Conservation (phyloP, 2,797 vertebrate species). For the Trematomus bernacchii region DNA sequence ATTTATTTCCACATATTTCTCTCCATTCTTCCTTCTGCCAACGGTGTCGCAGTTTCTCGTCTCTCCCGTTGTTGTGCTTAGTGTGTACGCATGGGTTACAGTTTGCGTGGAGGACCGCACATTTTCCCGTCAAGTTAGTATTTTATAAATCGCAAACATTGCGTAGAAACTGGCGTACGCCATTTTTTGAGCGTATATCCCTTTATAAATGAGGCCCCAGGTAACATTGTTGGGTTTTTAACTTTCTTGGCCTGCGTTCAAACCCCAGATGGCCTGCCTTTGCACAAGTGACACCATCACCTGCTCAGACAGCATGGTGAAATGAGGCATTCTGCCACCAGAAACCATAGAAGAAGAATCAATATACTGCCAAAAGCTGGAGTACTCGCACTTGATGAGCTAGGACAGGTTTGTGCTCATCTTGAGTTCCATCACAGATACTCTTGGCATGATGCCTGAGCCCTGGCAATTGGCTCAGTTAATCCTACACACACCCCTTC, state of each 20-base stretch:
- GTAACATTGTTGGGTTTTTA: conserved; percentile 13
- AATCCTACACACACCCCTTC: conserved; percentile 1
- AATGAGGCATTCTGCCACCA: conserved; percentile 13
- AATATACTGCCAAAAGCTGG: conserved; percentile 7
- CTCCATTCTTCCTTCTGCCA: no score
- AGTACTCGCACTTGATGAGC: conserved; percentile 32
- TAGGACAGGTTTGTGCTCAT: conserved; percentile 20
- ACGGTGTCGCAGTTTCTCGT: no score
- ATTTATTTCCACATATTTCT: no score
- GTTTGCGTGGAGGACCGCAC: no score
- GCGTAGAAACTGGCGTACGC: no score
- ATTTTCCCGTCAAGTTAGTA: no score
- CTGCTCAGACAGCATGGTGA: conserved; percentile 20
- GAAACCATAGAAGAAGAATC: conserved; percentile 17
- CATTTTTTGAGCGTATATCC: no score
- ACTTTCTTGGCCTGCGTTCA: conserved; percentile 32
- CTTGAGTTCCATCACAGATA: conserved; percentile 23
- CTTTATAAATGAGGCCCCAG: no score
- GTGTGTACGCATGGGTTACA: no score
- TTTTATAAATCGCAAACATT: no score
- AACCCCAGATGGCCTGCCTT: conserved; percentile 10
- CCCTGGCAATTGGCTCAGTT: conserved; percentile 2
- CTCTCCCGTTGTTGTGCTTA: no score
- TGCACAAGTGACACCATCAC: conserved; percentile 35
- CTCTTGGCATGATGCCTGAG: conserved; percentile 6